Evolutionary conservation across 2,113 vertebrate genomes (phyloP).

Genomic region (Macrotus californicus): DNA sequence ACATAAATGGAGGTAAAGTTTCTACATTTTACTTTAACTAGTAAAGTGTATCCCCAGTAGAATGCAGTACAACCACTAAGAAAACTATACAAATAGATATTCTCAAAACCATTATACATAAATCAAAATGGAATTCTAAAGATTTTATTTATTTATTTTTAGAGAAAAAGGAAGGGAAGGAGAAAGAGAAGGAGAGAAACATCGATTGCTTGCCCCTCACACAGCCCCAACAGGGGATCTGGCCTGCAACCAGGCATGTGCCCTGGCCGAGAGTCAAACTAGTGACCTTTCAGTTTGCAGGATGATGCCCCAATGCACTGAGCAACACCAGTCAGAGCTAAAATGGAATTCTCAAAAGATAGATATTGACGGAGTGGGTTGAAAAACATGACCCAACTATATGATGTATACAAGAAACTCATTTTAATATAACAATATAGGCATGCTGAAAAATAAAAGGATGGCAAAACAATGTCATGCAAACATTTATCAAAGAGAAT

Average conservation of each 20-base stretch:
- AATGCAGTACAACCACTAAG: neutral
- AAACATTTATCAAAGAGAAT: slow-evolving; percentile 27
- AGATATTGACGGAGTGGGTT: neutral
- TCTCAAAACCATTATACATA: neutral
- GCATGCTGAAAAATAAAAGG: neutral
- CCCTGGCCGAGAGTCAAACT: too few relatives aligned
- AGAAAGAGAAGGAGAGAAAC: too few relatives aligned
- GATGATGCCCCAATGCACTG: too few relatives aligned
- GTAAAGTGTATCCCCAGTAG: neutral
- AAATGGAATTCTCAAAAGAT: neutral
- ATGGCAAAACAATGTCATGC: neutral
- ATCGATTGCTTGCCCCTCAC: too few relatives aligned
- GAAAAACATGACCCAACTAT: neutral
- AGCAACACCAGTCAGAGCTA: too few relatives aligned
- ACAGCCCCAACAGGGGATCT: too few relatives aligned
- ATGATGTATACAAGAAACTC: slow-evolving; percentile 4
- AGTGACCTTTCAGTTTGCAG: too few relatives aligned
- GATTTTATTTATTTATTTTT: too few relatives aligned
- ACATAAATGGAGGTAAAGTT: neutral
- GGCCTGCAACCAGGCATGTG: too few relatives aligned
- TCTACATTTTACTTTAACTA: slow-evolving; percentile 6
- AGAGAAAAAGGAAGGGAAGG: too few relatives aligned
- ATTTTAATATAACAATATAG: neutral
- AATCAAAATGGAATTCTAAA: neutral
- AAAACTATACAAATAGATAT: neutral